phyloP scores from a whole-genome alignment of 2,797 vertebrate genomes.

The Sebastes trivittatus region DNA sequence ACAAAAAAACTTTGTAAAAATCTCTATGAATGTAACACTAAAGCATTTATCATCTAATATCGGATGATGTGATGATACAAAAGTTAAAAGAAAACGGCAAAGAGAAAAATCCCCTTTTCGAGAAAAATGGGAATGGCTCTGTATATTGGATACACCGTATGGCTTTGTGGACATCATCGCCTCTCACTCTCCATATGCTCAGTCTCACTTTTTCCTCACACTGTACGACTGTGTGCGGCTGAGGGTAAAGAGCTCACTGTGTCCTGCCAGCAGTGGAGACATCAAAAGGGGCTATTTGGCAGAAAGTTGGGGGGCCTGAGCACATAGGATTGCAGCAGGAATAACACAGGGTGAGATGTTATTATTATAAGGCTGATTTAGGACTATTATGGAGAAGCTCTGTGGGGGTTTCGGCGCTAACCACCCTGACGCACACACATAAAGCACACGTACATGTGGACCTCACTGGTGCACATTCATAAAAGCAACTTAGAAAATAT shows the following conservation, averaged over 20 bases:
- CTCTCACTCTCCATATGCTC: constrained; percentile 38
- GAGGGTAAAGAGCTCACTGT: constrained; percentile 51
- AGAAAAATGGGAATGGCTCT: constrained; percentile 27
- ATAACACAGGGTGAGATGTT: constrained; percentile 81
- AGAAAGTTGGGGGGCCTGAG: constrained; percentile 40
- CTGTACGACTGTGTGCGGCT: constrained; percentile 38
- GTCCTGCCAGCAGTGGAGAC: constrained; percentile 62
- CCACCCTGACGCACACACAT: constrained; percentile 20
- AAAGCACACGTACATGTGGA: constrained; percentile 13
- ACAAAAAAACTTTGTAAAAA: constrained; percentile 25
- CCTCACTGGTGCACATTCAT: constrained; percentile 2
- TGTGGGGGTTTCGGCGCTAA: constrained; percentile 48
- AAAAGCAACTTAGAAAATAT: constrained; percentile 4
- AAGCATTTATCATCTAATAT: constrained; percentile 7
- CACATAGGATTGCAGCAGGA: constrained; percentile 72
- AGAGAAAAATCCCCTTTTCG: not conserved
- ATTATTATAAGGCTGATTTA: constrained; percentile 83
- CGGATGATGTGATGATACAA: constrained; percentile 3
- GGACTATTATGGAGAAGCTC: constrained; percentile 75
- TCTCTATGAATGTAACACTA: constrained; percentile 10
- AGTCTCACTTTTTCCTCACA: constrained; percentile 39
- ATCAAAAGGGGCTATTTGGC: constrained; percentile 69
- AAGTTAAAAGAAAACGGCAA: not conserved
- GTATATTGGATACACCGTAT: constrained; percentile 26
- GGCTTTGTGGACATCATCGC: constrained; percentile 17